Evolutionary conservation across 2,797 vertebrate genomes (phyloP), one percentile per base, ranked within the genome.

Genomic region (Eupleurogrammus muticus): DNA sequence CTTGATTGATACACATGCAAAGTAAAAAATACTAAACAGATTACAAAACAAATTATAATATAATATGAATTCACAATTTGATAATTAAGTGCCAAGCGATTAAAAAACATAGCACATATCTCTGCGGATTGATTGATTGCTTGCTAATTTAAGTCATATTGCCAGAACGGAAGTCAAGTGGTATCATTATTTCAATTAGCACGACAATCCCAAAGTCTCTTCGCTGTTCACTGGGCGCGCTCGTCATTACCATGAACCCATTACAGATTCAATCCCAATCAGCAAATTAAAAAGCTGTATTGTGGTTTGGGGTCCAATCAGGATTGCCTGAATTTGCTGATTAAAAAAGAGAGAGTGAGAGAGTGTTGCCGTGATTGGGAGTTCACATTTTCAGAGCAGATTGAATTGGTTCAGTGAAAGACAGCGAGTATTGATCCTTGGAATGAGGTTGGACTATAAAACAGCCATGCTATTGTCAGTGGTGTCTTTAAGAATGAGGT

Each of bases 341-440:
- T 74, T 71, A 46, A 17, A 3, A 62, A 56, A 42, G 28, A 28
- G 32, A 16, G n/a, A 13, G 16, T 19, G n/a, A 66, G 14, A 66
- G 50, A 46, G 62, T 17, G 34, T 19, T 14, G 42, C 71, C 34
- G 58, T 23, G 17, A 71, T 20, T 42, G 23, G 20, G 55, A 75
- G 72, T 64, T 85, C 79, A 61, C 40, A 32, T 90, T 73, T n/a
- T 82, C 79, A 70, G 69, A 35, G 53, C 58, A 57, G 67, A 80
- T 35, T 77, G 71, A 75, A 59, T 49, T 36, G 47, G 47, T 80
- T 65, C 44, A 49, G 24, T n/a, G 66, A 70, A 60, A 57, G 60
- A 64, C 72, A 69, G 70, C 66, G 70, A 56, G 51, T 63, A 82
- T 58, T 53, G 80, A 87, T 83, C 86, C 55, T 28, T n/a, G 13